A percentile compares a stretch with the other conserved stretches of the same genome.
Conservation (phyloP, 1,140 invertebrate genomes). For the Diploscapter pachys region DNA sequence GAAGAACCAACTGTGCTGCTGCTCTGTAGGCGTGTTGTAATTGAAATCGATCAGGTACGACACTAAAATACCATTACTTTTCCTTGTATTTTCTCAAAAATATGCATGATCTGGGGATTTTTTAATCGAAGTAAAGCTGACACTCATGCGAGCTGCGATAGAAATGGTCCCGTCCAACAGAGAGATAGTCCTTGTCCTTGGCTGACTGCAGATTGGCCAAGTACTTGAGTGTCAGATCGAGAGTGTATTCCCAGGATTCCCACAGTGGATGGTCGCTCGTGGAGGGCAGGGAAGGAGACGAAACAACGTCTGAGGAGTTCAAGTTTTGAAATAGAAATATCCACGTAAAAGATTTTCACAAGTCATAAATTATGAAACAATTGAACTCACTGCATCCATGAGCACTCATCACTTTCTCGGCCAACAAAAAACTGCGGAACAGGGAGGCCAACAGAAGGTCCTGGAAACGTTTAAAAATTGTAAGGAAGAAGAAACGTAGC, state of each 20-base stretch:
- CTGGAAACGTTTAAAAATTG: constrained; percentile 41
- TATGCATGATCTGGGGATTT: too few species aligned
- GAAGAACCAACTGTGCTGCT: constrained; percentile 83
- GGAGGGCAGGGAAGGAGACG: constrained; percentile 80
- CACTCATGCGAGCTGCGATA: too few species aligned
- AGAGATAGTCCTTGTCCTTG: too few species aligned
- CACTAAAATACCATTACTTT: too few species aligned
- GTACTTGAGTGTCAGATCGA: constrained; percentile 87
- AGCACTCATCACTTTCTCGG: constrained; percentile 89
- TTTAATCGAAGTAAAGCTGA: too few species aligned
- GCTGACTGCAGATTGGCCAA: constrained; percentile 61
- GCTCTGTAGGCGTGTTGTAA: constrained; percentile 6
- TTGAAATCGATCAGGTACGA: too few species aligned
- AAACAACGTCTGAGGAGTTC: constrained; percentile 70
- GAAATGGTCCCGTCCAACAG: too few species aligned
- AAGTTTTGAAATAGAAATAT: not conserved
- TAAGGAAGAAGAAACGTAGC: not conserved
- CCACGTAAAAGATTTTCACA: not conserved
- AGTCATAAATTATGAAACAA: not conserved
- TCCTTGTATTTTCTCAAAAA: too few species aligned
- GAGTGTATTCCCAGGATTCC: constrained; percentile 86
- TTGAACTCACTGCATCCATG: constrained; percentile 75
- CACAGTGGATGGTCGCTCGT: constrained; percentile 74
- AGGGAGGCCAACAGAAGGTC: constrained; percentile 95
- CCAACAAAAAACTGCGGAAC: constrained; percentile 93